These are phyloP conservation scores for Sebastes hubbsi DNA, from an alignment of 2,797 vertebrate species.

Conservation along the genomic window DNA sequence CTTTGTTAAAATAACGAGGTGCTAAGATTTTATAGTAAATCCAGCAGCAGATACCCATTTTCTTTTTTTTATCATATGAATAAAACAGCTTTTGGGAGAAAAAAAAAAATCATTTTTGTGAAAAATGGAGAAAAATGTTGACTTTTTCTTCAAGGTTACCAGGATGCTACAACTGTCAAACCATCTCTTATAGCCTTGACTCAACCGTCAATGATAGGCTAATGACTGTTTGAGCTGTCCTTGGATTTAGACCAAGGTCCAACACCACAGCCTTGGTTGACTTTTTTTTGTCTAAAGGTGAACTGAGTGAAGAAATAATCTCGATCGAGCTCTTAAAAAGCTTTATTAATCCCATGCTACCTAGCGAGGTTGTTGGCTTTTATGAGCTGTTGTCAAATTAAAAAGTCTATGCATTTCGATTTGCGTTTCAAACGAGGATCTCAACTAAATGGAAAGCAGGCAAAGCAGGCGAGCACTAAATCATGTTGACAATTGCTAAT, in stretches of 20 bases:
- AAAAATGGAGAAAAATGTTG: neutral
- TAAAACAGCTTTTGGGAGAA: neutral
- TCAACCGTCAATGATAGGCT: neutral
- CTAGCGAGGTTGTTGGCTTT: constrained; percentile 13
- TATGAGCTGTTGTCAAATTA: constrained; percentile 48
- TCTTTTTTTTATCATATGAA: neutral
- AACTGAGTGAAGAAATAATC: neutral
- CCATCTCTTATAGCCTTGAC: neutral
- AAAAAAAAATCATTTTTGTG: neutral
- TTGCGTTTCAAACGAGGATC: constrained; percentile 44
- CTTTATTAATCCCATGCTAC: constrained; percentile 24
- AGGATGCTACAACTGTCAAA: neutral
- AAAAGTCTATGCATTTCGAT: constrained; percentile 27
- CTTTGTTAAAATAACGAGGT: constrained; percentile 45
- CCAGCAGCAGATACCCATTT: neutral
- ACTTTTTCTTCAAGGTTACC: neutral
- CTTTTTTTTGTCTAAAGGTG: neutral
- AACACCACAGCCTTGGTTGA: neutral
- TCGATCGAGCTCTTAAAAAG: constrained; percentile 1
- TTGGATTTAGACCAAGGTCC: constrained; percentile 1
- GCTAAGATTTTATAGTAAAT: constrained; percentile 11
- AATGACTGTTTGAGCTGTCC: constrained; percentile 8
- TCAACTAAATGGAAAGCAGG: constrained; percentile 38
- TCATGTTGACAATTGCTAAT: constrained; percentile 62
- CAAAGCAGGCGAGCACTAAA: constrained; percentile 35